phyloP scores from a whole-genome alignment of 2,113 vertebrate species.

The Thomomys bottae region DNA sequence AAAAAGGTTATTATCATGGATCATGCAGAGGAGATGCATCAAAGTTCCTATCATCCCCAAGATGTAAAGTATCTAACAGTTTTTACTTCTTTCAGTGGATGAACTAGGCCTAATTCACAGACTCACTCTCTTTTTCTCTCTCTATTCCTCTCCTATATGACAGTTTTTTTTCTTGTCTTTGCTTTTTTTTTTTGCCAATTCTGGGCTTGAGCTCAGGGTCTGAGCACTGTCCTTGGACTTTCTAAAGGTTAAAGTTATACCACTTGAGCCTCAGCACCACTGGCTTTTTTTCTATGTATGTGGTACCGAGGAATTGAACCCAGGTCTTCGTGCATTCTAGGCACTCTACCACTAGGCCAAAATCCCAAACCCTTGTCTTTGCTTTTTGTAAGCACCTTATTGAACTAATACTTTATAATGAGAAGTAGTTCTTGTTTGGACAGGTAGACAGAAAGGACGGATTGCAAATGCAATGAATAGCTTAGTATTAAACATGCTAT shows the following conservation, averaged over 20 bases:
- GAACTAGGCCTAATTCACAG: slow-evolving; percentile 59
- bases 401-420: not conserved
- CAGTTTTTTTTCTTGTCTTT: not conserved
- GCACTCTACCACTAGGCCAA: too few species aligned
- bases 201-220: too few species aligned
- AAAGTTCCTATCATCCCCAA: slow-evolving; percentile 66
- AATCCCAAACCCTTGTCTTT: too few species aligned
- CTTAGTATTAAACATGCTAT: not conserved
- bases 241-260: too few species aligned
- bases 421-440: not conserved
- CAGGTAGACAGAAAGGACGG: not conserved
- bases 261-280: too few species aligned
- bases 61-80: slow-evolving; percentile 70
- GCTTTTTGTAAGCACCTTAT: too few species aligned
- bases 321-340: too few species aligned
- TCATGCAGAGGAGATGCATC: slow-evolving; percentile 70
- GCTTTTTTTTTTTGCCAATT: too few species aligned
- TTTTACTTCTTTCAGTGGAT: slow-evolving; percentile 57
- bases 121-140: slow-evolving; percentile 42
- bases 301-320: too few species aligned
- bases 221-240: too few species aligned
- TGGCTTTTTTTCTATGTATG: too few species aligned
- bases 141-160: not conserved
- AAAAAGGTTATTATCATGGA: slow-evolving; percentile 70
- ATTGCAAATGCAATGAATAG: not conserved